Evolutionary conservation across 64 coral and sea anemone genomes (phyloP).

Genomic region (Porites lutea): DNA sequence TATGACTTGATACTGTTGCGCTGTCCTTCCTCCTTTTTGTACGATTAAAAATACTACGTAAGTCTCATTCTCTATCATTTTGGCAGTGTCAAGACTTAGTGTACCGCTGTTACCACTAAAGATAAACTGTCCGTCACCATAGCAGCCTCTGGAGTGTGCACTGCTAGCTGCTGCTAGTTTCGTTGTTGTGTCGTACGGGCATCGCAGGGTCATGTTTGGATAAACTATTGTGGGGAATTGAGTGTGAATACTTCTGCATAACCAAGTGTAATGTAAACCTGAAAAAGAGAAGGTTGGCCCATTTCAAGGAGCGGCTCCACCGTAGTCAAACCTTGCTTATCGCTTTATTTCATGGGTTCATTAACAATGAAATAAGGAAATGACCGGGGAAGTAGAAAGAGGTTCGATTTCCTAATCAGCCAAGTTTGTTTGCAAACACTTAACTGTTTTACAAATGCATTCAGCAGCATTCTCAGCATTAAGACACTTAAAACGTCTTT

Average conservation of each 20-base stretch:
- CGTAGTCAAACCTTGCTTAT: too few relatives aligned
- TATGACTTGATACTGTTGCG: constrained; percentile 45
- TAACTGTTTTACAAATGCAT: too few relatives aligned
- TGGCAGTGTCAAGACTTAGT: constrained; percentile 20
- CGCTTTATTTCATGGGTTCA: too few relatives aligned
- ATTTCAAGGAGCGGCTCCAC: too few relatives aligned
- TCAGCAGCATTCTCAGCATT: too few relatives aligned
- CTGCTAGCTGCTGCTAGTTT: not conserved
- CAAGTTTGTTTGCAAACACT: too few relatives aligned
- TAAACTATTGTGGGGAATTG: constrained; percentile 27
- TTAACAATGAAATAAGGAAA: too few relatives aligned
- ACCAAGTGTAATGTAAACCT: constrained; percentile 43
- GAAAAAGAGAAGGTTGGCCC: not conserved
- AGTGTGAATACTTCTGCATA: constrained; percentile 41
- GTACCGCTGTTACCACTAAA: not conserved
- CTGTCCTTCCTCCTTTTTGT: constrained; percentile 31
- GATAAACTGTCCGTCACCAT: constrained; percentile 10
- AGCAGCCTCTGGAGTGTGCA: constrained; percentile 12
- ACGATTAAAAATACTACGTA: constrained; percentile 41
- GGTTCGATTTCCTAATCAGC: too few relatives aligned
- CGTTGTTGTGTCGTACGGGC: not conserved
- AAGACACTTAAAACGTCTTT: too few relatives aligned
- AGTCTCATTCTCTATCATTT: not conserved
- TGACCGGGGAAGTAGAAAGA: too few relatives aligned
- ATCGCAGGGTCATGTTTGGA: not conserved